Evolutionary conservation across 2,888 invertebrate genomes (phyloP), one percentile per base, ranked within the genome.

Genomic region (Empis livida): DNA sequence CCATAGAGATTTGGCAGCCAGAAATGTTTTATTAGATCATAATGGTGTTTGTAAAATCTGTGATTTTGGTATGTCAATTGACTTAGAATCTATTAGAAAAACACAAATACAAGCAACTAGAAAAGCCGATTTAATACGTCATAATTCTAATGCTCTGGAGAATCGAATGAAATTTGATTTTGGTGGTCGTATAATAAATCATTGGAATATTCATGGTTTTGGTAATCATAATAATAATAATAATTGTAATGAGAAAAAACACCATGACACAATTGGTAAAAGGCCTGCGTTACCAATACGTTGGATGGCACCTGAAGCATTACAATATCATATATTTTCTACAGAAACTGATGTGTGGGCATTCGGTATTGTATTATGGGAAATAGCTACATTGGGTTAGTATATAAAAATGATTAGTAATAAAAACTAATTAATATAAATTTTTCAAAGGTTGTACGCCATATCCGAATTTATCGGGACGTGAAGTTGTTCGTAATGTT

Each of bases 251-350:
- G 43, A 51, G 45, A 51, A 54, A 31, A 51, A 51, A 40, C 46
- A 59, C 10, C 62, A 66, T 15, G 67, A 66, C 20, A 64, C 65
- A 9, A 62, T 67, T 13, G 63, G 64, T 23, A 63, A 63, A 42
- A 53, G 67, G 5, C 69, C 68, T n/a, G 69, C 69, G 0, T 50
- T 69, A 27, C 69, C 69, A 9, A 68, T 69, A 31, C 59, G 68
- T 20, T 89, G 89, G 89, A 89, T 89, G 88, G 85, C 88, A 4
- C 88, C 89, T 1, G 89, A 89, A 65, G 82, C 86, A 0, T 67
- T 89, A 51, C 76, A 83, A 44, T 85, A 83, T 62, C 82, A 84
- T 50, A 74, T 84, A 40, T 85, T 87, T 66, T 86, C 84, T 48
- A 82, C 82, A 30, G 84, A 85, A 61, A 83, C 84, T 1, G 89